phyloP scores from a whole-genome alignment of 1,140 invertebrate species.

The Drosophila orena region DNA sequence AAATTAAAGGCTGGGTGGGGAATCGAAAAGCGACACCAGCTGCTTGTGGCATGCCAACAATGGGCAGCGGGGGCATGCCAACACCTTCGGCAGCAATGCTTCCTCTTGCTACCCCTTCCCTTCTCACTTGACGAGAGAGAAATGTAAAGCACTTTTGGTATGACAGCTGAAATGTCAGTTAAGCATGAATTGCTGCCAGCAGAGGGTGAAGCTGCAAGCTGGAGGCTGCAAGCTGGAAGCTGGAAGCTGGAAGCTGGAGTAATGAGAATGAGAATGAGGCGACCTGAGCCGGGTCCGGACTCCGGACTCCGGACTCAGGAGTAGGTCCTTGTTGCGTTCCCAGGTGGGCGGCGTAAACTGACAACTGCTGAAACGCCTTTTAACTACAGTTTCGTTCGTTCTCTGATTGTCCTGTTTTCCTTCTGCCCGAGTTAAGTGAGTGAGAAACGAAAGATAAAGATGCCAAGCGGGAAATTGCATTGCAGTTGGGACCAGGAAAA shows the following conservation, averaged over 20 bases:
- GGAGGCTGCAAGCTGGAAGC: too few relatives aligned
- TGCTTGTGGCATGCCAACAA: slow-evolving; percentile 79
- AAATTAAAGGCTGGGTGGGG: slow-evolving; percentile 45
- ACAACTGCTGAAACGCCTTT: slow-evolving; percentile 47
- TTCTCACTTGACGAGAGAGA: slow-evolving; percentile 46
- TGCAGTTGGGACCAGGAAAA: slow-evolving; percentile 16
- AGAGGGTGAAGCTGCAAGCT: not conserved
- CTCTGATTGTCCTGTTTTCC: not conserved
- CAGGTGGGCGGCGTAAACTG: slow-evolving; percentile 33
- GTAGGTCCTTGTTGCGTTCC: slow-evolving; percentile 1
- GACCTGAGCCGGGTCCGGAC: slow-evolving; percentile 1
- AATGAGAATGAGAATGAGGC: slow-evolving; percentile 60
- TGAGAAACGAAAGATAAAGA: slow-evolving; percentile 36
- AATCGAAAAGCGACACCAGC: slow-evolving; percentile 63
- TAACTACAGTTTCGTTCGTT: slow-evolving; percentile 32
- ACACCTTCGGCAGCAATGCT: slow-evolving; percentile 48
- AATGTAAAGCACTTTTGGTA: slow-evolving; percentile 81
- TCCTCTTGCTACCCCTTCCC: slow-evolving; percentile 1
- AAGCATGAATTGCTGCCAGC: slow-evolving; percentile 65
- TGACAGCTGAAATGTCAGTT: slow-evolving; percentile 82
- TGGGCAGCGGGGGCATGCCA: slow-evolving; percentile 60
- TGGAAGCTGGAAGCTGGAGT: slow-evolving; percentile 2
- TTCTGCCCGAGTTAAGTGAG: slow-evolving; percentile 53
- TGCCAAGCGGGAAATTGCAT: slow-evolving; percentile 41
- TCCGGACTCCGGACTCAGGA: too few relatives aligned